Evolutionary conservation across 1,140 invertebrate species (phyloP).

Genomic region (Tetramorium parvispinum): DNA sequence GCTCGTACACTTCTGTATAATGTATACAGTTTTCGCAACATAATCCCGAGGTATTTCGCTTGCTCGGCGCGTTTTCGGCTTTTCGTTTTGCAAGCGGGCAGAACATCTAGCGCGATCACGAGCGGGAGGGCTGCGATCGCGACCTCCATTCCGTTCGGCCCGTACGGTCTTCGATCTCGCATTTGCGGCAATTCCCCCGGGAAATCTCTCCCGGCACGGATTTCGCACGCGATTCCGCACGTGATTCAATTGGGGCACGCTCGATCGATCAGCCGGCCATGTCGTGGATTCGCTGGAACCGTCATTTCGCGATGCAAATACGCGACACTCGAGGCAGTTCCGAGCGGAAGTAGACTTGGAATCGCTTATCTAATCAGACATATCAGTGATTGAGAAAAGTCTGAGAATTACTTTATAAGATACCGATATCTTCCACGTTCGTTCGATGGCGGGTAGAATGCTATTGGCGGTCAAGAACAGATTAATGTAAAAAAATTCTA

Average conservation of each 20-base stretch:
- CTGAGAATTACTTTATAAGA: not conserved
- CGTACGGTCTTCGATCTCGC: not conserved
- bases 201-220: not conserved
- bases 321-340: not conserved
- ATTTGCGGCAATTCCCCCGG: not conserved
- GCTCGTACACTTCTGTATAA: slow-evolving; percentile 59
- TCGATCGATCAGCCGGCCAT: not conserved
- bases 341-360: not conserved
- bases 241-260: not conserved
- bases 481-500: not conserved
- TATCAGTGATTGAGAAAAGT: not conserved
- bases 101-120: slow-evolving; percentile 46
- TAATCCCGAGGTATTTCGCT: slow-evolving; percentile 76
- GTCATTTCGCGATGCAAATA: not conserved
- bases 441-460: not conserved
- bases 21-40: slow-evolving; percentile 82
- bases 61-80: slow-evolving; percentile 81
- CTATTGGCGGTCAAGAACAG: not conserved
- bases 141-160: slow-evolving; percentile 46
- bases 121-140: not conserved
- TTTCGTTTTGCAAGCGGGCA: slow-evolving; percentile 71
- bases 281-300: not conserved
- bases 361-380: not conserved
- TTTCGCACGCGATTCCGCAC: not conserved
- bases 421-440: not conserved